phyloP scores from a whole-genome alignment of 2,888 invertebrate species.

The Amphimallon solstitiale region DNA sequence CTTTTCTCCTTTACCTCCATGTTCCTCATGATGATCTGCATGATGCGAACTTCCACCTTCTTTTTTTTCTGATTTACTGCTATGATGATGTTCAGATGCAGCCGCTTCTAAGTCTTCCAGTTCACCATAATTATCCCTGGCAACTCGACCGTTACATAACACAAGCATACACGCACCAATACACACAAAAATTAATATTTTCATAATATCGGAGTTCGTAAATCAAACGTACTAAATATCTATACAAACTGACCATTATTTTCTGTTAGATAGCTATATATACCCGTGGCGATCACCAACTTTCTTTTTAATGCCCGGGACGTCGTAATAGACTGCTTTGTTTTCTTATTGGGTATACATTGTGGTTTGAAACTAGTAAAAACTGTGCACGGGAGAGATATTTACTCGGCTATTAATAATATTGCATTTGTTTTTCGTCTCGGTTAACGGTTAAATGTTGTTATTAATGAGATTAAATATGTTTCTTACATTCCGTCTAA shows the following conservation, averaged over 20 bases:
- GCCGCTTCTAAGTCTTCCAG: conserved; percentile 49
- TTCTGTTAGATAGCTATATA: conserved; percentile 10
- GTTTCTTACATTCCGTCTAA: too few species aligned
- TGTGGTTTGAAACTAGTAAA: conserved; percentile 2
- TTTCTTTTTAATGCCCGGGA: conserved; percentile 23
- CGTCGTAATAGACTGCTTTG: conserved; percentile 21
- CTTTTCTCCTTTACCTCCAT: conserved; percentile 82
- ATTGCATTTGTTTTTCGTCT: background rate
- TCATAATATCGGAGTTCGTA: conserved; percentile 43
- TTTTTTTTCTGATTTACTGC: conserved; percentile 64
- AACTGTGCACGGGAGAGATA: conserved; percentile 5
- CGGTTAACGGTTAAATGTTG: conserved; percentile 1
- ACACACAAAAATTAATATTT: conserved; percentile 56
- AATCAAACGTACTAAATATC: background rate
- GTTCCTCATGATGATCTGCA: conserved; percentile 73
- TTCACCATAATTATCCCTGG: conserved; percentile 53
- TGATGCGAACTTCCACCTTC: conserved; percentile 79
- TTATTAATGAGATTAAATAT: too few species aligned
- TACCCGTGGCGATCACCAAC: conserved; percentile 5
- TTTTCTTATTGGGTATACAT: conserved; percentile 12
- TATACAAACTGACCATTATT: background rate
- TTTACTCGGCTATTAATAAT: conserved; percentile 11
- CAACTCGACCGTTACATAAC: conserved; percentile 48
- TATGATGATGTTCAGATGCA: conserved; percentile 66
- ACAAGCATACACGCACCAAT: conserved; percentile 55